Percentiles rank a stretch among this genome's conserved stretches.
phyloP scores from a whole-genome alignment of 2,113 vertebrate genomes.

The Hystrix brachyura region DNA sequence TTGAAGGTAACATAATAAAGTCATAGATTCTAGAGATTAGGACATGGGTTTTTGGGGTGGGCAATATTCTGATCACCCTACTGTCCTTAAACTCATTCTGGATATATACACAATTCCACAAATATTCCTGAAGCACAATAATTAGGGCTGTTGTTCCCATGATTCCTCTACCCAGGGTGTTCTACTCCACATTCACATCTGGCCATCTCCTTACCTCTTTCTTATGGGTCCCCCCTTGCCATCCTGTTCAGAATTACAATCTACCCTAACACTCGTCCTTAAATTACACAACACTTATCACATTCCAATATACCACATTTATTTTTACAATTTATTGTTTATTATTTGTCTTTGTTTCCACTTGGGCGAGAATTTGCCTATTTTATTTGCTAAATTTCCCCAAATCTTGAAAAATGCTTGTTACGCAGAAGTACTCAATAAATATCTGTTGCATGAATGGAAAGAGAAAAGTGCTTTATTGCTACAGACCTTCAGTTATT shows the following conservation, averaged over 20 bases:
- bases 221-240: background rate
- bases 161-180: background rate
- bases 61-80: background rate
- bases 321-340: background rate
- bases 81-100: background rate
- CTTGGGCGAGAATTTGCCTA: background rate
- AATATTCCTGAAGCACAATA: background rate
- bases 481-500: background rate
- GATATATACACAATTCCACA: background rate
- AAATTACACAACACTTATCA: background rate
- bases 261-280: too few relatives aligned
- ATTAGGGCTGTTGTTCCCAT: background rate
- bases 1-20: background rate
- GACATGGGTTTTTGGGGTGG: background rate
- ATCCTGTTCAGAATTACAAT: background rate
- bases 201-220: background rate
- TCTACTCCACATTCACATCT: background rate
- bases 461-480: background rate
- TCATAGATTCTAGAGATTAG: background rate
- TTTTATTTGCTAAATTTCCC: constrained; percentile 9
- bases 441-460: background rate
- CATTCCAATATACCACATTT: background rate
- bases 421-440: background rate
- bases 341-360: background rate
- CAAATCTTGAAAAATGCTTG: background rate